These are phyloP conservation scores for Nemoura dubitans DNA, from an alignment of 2,888 invertebrate species.

Conservation along the genomic window DNA sequence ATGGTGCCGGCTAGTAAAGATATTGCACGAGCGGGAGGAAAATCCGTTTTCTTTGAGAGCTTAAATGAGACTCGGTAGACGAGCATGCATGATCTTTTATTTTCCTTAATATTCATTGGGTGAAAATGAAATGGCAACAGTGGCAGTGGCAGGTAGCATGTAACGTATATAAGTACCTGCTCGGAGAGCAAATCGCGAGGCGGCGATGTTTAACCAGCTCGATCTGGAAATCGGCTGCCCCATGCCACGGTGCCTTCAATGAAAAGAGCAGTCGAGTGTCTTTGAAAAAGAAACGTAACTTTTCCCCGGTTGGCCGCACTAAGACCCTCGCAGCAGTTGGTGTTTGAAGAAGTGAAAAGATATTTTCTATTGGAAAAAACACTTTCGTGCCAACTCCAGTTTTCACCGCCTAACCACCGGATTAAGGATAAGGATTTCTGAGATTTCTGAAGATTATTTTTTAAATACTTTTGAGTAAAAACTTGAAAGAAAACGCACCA, in stretches of 20 bases:
- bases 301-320: neutral
- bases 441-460: slow-evolving; percentile 40
- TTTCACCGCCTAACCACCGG: slow-evolving; percentile 26
- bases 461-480: slow-evolving; percentile 31
- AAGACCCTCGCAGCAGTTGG: neutral
- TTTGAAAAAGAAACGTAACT: neutral
- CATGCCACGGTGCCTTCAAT: neutral
- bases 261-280: neutral
- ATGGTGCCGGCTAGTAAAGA: neutral
- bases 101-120: neutral
- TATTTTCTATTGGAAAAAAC: slow-evolving; percentile 30
- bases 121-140: neutral
- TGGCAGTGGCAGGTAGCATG: neutral
- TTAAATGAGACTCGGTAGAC: neutral
- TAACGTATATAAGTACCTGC: no score
- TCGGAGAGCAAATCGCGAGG: no score
- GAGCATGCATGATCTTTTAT: neutral
- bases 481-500: neutral
- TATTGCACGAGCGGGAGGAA: neutral
- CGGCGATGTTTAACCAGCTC: neutral
- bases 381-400: neutral
- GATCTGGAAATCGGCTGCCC: neutral
- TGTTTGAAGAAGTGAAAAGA: slow-evolving; percentile 30
- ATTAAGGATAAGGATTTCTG: slow-evolving; percentile 31
- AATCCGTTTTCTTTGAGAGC: neutral